Evolutionary conservation across 1,140 invertebrate genomes (phyloP).

Genomic region (Lethrus apterus): DNA sequence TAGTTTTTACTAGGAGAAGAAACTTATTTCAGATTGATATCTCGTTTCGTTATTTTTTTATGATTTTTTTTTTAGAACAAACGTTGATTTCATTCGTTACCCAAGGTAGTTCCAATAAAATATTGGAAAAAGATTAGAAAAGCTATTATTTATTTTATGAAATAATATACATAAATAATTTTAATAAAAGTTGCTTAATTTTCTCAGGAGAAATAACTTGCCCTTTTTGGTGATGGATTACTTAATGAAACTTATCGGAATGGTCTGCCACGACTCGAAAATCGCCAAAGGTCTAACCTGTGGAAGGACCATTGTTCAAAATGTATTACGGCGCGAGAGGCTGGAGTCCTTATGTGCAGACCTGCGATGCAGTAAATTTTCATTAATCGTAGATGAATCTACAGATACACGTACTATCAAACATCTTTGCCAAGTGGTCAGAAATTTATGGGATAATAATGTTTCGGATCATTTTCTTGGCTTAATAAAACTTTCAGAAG

Average conservation of each 20-base stretch:
- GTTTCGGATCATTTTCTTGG: constrained; percentile 30
- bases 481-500: constrained; percentile 26
- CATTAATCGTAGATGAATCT: constrained; percentile 39
- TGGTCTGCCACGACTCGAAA: constrained; percentile 14
- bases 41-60: too few relatives aligned
- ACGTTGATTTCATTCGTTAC: too few relatives aligned
- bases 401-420: constrained; percentile 34
- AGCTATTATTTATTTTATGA: too few relatives aligned
- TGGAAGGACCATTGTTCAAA: constrained; percentile 17
- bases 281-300: constrained; percentile 18
- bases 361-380: constrained; percentile 34
- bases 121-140: too few relatives aligned
- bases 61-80: too few relatives aligned
- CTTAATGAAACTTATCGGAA: constrained; percentile 5
- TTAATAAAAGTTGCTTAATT: too few relatives aligned
- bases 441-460: constrained; percentile 17
- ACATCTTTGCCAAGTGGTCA: constrained; percentile 33
- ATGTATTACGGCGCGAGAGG: constrained; percentile 9
- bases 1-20: too few relatives aligned
- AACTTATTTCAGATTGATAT: too few relatives aligned
- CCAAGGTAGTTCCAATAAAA: too few relatives aligned
- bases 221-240: constrained; percentile 14
- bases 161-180: too few relatives aligned
- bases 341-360: constrained; percentile 18
- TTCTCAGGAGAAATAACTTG: too few relatives aligned